Percentiles rank a stretch among this genome's conserved stretches.
Evolutionary conservation across 2,888 invertebrate genomes (phyloP).

Genomic region (Tachina lurida): DNA sequence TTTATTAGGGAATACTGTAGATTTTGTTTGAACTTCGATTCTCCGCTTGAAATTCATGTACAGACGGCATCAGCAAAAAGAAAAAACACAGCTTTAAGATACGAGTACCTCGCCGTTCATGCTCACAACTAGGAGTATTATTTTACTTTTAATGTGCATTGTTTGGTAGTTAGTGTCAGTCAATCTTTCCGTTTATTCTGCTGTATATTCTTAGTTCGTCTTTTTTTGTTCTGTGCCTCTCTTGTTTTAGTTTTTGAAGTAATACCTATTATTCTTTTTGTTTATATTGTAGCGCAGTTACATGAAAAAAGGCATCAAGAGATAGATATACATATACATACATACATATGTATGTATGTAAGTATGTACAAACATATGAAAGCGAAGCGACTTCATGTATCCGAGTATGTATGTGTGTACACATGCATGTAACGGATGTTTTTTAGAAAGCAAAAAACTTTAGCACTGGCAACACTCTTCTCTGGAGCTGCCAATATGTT

Average conservation of each 20-base stretch:
- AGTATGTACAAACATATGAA: background rate
- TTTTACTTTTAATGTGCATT: conserved; percentile 72
- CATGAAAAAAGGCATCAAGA: conserved; percentile 19
- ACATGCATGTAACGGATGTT: too few species aligned
- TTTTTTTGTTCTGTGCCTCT: conserved; percentile 11
- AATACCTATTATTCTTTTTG: conserved; percentile 57
- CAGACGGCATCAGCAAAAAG: conserved; percentile 14
- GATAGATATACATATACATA: background rate
- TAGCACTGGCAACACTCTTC: too few species aligned
- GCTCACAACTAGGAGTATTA: conserved; percentile 47
- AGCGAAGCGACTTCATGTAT: too few species aligned
- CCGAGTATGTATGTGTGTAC: too few species aligned
- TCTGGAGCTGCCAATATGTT: too few species aligned
- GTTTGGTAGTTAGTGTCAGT: conserved; percentile 73
- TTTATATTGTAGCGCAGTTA: conserved; percentile 49
- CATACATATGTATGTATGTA: too few species aligned
- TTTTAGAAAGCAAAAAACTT: too few species aligned
- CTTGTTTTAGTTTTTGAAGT: conserved; percentile 64
- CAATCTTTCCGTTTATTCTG: conserved; percentile 73
- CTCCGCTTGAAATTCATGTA: background rate
- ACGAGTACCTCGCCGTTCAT: conserved; percentile 5
- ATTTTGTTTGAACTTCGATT: conserved; percentile 5
- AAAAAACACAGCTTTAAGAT: conserved; percentile 21
- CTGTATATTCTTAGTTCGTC: conserved; percentile 19
- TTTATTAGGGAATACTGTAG: conserved; percentile 37